These are phyloP conservation scores for Beris morrisii DNA, from an alignment of 2,888 invertebrate genomes.

Conservation along the genomic window DNA sequence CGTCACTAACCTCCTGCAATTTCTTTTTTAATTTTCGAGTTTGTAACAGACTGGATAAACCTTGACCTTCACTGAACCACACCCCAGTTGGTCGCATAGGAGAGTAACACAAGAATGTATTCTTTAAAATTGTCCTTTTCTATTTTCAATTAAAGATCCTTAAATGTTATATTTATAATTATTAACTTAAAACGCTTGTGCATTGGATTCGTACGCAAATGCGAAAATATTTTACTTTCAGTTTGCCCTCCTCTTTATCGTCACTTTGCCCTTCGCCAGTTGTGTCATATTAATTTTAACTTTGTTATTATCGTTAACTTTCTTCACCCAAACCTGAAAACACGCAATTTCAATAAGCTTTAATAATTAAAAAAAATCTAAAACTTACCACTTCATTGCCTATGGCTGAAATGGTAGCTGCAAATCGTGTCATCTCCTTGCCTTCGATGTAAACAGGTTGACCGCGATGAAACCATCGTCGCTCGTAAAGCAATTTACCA, in stretches of 20 bases:
- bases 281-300: conserved; percentile 82
- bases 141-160: too few species aligned
- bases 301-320: conserved; percentile 74
- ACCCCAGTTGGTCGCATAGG: too few species aligned
- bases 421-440: conserved; percentile 79
- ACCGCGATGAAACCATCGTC: conserved; percentile 93
- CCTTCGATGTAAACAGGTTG: conserved; percentile 92
- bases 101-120: too few species aligned
- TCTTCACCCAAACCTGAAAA: conserved; percentile 87
- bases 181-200: too few species aligned
- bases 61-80: too few species aligned
- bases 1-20: too few species aligned
- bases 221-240: conserved; percentile 50
- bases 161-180: too few species aligned
- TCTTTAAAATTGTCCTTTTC: too few species aligned
- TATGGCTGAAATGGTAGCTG: conserved; percentile 88
- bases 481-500: conserved; percentile 89
- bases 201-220: too few species aligned
- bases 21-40: too few species aligned
- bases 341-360: conserved; percentile 39
- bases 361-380: too few species aligned
- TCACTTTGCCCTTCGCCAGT: conserved; percentile 83
- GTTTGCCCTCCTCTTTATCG: conserved; percentile 82
- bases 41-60: too few species aligned
- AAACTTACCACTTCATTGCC: conserved; percentile 80